Percentiles rank a stretch among this genome's conserved stretches.
phyloP scores from a whole-genome alignment of 1,140 invertebrate genomes.

The Camponotus vicinus region DNA sequence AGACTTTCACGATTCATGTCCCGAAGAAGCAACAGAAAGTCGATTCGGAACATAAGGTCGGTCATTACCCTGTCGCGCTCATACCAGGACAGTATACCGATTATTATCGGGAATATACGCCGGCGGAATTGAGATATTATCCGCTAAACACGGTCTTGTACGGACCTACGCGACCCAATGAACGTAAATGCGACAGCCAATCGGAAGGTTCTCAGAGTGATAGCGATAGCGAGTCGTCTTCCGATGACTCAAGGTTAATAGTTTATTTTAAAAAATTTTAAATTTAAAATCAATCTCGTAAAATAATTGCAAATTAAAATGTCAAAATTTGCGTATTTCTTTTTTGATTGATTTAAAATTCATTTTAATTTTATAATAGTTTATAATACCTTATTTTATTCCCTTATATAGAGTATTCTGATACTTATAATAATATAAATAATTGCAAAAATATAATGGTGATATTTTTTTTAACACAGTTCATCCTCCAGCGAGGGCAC shows the following conservation, averaged over 20 bases:
- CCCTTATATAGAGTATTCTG: no score
- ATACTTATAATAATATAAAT: not conserved
- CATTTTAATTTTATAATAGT: not conserved
- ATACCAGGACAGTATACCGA: conserved; percentile 98
- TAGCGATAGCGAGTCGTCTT: conserved; percentile 87
- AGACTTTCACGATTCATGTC: conserved; percentile 92
- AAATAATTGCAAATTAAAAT: conserved; percentile 22
- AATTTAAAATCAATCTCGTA: conserved; percentile 32
- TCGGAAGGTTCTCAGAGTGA: conserved; percentile 87
- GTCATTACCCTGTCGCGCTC: conserved; percentile 95
- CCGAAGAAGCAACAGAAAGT: conserved; percentile 87
- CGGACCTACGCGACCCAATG: conserved; percentile 89
- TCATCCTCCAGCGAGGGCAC: conserved; percentile 86
- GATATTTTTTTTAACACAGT: conserved; percentile 70
- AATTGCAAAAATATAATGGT: not conserved
- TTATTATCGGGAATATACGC: conserved; percentile 90
- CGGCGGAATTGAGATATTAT: conserved; percentile 91
- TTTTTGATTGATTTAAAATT: conserved; percentile 33
- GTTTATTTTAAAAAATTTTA: not conserved
- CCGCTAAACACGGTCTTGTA: conserved; percentile 96
- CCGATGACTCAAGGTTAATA: conserved; percentile 87
- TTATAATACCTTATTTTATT: no score
- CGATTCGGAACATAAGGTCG: conserved; percentile 86
- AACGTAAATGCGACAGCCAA: conserved; percentile 86
- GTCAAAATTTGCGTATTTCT: not conserved